phyloP scores from a whole-genome alignment of 2,888 invertebrate species.

The Bombylius discolor region DNA sequence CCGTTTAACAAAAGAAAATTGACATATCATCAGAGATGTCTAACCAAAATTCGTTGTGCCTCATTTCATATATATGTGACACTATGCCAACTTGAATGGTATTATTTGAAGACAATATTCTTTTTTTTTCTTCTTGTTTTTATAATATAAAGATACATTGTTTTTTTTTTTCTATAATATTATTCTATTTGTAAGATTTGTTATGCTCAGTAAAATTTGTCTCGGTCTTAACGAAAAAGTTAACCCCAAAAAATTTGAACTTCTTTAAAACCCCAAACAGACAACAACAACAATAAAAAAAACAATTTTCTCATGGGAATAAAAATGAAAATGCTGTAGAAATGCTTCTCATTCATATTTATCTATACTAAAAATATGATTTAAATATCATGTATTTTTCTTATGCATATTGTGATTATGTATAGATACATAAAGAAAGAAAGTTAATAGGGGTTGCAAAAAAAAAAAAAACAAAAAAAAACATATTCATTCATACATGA shows the following conservation, averaged over 20 bases:
- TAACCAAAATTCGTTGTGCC: slow-evolving; percentile 12
- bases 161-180: slow-evolving; percentile 7
- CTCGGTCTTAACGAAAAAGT: slow-evolving; percentile 6
- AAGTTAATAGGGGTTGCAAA: slow-evolving; percentile 15
- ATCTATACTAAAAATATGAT: no score
- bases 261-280: background rate
- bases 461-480: background rate
- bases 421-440: slow-evolving; percentile 3
- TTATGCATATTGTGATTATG: no score
- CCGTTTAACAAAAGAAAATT: slow-evolving; percentile 1
- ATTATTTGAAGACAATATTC: slow-evolving; percentile 11
- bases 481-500: background rate
- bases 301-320: slow-evolving; percentile 13
- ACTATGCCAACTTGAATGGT: background rate
- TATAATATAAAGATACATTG: no score
- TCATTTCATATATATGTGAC: slow-evolving; percentile 6
- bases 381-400: no score
- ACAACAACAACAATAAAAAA: background rate
- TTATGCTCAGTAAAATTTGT: slow-evolving; percentile 35
- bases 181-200: slow-evolving; percentile 23
- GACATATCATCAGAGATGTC: slow-evolving; percentile 12
- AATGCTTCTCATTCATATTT: no score
- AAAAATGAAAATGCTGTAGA: background rate
- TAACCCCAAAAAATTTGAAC: background rate
- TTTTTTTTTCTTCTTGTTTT: background rate